Evolutionary conservation across 2,113 vertebrate species (phyloP).

Genomic region (Lophochroa leadbeateri): DNA sequence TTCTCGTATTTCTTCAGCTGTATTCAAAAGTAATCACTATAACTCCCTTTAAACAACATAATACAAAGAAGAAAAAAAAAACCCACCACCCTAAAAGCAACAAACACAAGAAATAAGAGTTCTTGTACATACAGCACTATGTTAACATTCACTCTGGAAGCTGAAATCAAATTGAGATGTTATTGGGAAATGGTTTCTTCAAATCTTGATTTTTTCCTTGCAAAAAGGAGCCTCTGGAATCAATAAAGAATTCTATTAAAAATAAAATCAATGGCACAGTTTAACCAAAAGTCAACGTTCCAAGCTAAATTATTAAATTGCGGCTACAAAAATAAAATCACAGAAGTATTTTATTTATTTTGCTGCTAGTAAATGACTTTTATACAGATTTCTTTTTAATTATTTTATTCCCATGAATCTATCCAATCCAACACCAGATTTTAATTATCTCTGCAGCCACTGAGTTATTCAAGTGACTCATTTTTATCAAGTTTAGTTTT

Average conservation of each 20-base stretch:
- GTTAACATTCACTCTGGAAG: not conserved
- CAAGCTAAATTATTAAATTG: not conserved
- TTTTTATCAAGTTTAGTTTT: not conserved
- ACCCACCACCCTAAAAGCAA: no score
- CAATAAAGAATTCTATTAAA: not conserved
- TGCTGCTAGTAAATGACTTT: not conserved
- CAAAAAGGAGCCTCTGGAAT: not conserved
- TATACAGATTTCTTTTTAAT: not conserved
- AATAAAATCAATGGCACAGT: not conserved
- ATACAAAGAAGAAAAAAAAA: not conserved
- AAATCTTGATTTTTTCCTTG: not conserved
- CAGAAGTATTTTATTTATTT: not conserved
- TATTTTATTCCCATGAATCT: not conserved
- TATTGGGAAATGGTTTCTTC: not conserved
- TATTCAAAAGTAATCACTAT: not conserved
- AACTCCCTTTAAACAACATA: not conserved
- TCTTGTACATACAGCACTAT: not conserved
- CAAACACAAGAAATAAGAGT: not conserved
- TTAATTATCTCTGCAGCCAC: not conserved
- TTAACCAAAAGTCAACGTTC: not conserved
- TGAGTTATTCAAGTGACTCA: not conserved
- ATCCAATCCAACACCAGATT: not conserved
- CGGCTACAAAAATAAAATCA: not conserved
- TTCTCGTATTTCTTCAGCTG: not conserved
- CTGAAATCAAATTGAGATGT: not conserved